Percentiles rank a stretch among this genome's conserved stretches.
These are phyloP conservation scores for Rallus crepitans DNA, from an alignment of 2,797 vertebrate species.

Conservation along the genomic window DNA sequence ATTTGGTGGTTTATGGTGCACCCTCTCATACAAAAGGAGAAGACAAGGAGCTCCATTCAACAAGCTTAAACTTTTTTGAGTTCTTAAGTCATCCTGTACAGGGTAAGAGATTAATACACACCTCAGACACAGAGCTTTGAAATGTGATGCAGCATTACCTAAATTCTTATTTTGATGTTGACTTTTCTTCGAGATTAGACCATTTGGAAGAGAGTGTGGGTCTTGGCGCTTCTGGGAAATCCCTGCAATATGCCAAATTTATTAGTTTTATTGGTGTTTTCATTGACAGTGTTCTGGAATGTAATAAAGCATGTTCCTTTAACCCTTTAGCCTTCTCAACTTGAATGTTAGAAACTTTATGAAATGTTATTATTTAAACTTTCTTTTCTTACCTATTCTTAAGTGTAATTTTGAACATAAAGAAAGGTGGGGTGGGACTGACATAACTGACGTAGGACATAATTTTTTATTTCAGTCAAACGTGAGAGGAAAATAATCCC, in stretches of 20 bases:
- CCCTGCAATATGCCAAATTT: not conserved
- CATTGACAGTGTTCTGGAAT: not conserved
- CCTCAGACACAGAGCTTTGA: not conserved
- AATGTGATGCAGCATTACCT: not conserved
- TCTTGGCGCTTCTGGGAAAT: not conserved
- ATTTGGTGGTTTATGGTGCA: not conserved
- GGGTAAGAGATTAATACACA: not conserved
- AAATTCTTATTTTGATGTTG: not conserved
- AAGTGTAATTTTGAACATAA: not conserved
- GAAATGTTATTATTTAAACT: not conserved
- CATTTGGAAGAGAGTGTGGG: not conserved
- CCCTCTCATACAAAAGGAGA: not conserved
- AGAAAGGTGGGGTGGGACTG: fast-evolving
- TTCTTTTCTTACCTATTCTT: not conserved
- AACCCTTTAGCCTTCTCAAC: not conserved
- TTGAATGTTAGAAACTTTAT: not conserved
- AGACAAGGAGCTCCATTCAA: not conserved
- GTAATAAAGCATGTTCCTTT: not conserved
- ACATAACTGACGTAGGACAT: not conserved
- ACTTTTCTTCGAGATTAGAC: not conserved
- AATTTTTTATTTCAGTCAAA: not conserved
- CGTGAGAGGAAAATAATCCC: not conserved
- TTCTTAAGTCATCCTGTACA: not conserved
- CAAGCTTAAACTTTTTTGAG: not conserved
- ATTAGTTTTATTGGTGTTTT: not conserved